A percentile compares a stretch with the other conserved stretches of the same genome.
These are phyloP conservation scores for Leptinotarsa texana DNA, from an alignment of 1,140 invertebrate species.

Conservation along the genomic window DNA sequence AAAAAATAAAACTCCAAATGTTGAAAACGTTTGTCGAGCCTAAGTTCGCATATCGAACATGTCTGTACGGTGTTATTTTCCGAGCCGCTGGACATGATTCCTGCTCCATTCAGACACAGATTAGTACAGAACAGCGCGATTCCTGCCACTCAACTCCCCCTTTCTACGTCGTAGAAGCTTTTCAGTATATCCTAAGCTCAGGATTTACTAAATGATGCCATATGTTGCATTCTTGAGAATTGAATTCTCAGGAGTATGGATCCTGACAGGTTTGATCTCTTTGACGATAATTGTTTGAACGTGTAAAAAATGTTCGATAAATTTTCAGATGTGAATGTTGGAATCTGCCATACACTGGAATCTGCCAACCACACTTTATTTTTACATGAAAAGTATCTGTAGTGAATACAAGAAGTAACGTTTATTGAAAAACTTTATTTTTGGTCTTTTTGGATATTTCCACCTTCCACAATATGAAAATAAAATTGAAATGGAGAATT, in stretches of 20 bases:
- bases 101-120: slow-evolving; percentile 48
- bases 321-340: no score
- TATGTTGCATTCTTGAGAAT: slow-evolving; percentile 22
- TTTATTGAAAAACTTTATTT: no score
- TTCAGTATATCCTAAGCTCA: slow-evolving; percentile 21
- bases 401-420: no score
- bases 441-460: no score
- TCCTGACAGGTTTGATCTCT: slow-evolving; percentile 1
- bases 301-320: no score
- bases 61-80: slow-evolving; percentile 48
- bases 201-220: slow-evolving; percentile 28
- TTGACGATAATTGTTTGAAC: neutral
- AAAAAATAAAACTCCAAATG: no score
- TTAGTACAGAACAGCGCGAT: slow-evolving; percentile 47
- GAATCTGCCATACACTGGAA: no score
- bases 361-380: no score
- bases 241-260: slow-evolving; percentile 1
- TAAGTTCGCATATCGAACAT: slow-evolving; percentile 9
- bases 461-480: no score
- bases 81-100: slow-evolving; percentile 50
- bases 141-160: slow-evolving; percentile 45
- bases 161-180: slow-evolving; percentile 24
- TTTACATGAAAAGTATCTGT: no score
- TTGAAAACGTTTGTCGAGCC: neutral
- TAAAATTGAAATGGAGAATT: no score